Base-by-base conservation (phyloP, 2,797 vertebrate genomes). In the Acrossocheilus wenchowensis region DNA sequence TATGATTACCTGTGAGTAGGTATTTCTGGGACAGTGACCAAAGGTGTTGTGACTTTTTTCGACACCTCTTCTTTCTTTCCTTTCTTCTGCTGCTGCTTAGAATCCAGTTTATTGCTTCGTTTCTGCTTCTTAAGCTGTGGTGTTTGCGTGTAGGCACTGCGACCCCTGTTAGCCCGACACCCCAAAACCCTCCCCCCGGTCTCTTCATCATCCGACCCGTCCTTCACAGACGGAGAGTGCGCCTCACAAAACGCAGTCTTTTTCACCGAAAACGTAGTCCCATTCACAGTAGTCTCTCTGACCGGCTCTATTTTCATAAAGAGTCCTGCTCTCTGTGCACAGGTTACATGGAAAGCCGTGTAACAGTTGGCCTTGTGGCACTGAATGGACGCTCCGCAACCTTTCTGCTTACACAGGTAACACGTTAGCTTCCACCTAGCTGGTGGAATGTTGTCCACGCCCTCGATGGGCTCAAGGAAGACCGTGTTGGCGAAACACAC, bases 281-380 rank as follows among this genome's bases (percentile, higher is more conserved):
- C 97, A 0, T 97, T 97, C 88, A 96, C 91, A 78, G 94, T 94
- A 82, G 96, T 97, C 91, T 97, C 97, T 34, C 97, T 94, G 92
- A 97, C 95, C 36, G 97, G 96, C 45, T 97, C 97, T 0, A 97
- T 97, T 93, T 97, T 97, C 97, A 97, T 97, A 93, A 97, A 97
- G 82, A 97, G 95, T 14, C 97, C 97, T 0, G 96, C 95, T 26
- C 94, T 94, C 89, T 97, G 97, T 5, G 96, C 96, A 84, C 97
- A 97, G 1, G 97, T 97, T 90, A 97, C 97, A 0, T 97, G 97
- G 91, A 97, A 97, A 78, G 96, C 97, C 0, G 97, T 96, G 90
- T 97, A 97, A 93, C 97, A 97, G 94, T 97, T 97, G 87, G 96
- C 94, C 85, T 97, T 97, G 91, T 97, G 96, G 93, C 97, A 97